Conservation (phyloP, 2,888 invertebrate genomes). For the Pedicia rivosa region DNA sequence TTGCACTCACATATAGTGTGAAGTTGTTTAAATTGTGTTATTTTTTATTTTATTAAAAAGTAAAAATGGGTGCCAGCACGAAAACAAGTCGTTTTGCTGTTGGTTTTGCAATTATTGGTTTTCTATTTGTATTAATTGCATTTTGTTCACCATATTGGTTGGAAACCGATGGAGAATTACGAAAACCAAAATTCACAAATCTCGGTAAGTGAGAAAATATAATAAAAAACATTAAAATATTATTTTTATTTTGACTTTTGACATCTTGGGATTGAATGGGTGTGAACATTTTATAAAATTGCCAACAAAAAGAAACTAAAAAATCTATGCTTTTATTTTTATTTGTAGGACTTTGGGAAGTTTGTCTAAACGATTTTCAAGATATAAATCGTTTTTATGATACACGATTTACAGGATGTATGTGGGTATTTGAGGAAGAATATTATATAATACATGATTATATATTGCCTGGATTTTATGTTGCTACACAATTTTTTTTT, state of each 20-base stretch:
- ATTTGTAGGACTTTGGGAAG: constrained; percentile 78
- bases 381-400: constrained; percentile 80
- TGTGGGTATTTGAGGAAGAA: constrained; percentile 97
- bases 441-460: constrained; percentile 88
- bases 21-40: neutral
- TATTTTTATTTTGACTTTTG: neutral
- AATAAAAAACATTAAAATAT: neutral
- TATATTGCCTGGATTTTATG: constrained; percentile 78
- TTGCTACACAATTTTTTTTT: constrained; percentile 87
- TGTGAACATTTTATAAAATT: neutral
- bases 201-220: constrained; percentile 41
- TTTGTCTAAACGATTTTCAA: constrained; percentile 77
- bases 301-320: too few relatives aligned
- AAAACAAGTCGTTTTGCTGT: constrained; percentile 36
- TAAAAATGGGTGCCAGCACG: constrained; percentile 27
- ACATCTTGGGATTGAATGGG: neutral
- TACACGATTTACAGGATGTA: constrained; percentile 67
- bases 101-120: constrained; percentile 45
- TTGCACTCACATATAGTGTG: too few relatives aligned
- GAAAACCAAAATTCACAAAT: constrained; percentile 61
- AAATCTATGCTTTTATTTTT: constrained; percentile 2
- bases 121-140: constrained; percentile 57
- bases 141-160: constrained; percentile 84
- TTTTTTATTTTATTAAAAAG: neutral
- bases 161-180: constrained; percentile 60